A percentile compares a stretch with the other conserved stretches of the same genome.
Evolutionary conservation across 2,797 vertebrate genomes (phyloP).

Genomic region (Spizella passerina): DNA sequence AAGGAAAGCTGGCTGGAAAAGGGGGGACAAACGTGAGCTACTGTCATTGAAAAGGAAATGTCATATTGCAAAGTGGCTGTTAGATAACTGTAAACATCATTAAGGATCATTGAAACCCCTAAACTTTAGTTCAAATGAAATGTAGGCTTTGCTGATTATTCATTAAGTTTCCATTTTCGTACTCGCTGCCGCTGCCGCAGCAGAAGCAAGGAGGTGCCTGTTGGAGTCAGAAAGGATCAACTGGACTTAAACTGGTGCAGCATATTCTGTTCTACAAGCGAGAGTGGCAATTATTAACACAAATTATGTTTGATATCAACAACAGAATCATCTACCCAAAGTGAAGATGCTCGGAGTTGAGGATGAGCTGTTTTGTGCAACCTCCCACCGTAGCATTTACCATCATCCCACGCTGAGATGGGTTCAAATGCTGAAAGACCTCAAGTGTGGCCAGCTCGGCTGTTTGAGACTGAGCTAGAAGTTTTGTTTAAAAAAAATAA

Average conservation of each 20-base stretch:
- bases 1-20: slow-evolving; percentile 54
- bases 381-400: background rate
- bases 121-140: slow-evolving; percentile 50
- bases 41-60: slow-evolving; percentile 64
- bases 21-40: slow-evolving; percentile 23
- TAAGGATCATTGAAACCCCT: slow-evolving; percentile 68
- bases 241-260: background rate
- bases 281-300: background rate
- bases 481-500: background rate
- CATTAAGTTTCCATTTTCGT: background rate
- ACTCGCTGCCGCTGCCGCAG: background rate
- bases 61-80: slow-evolving; percentile 78
- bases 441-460: background rate
- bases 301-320: background rate
- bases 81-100: slow-evolving; percentile 79
- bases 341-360: background rate
- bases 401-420: background rate
- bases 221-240: background rate
- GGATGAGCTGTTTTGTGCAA: background rate
- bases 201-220: background rate
- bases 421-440: background rate
- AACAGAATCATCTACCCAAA: background rate
- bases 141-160: slow-evolving; percentile 46
- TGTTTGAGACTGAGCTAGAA: background rate
- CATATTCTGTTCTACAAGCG: background rate